Base-by-base conservation (phyloP, 2,797 vertebrate genomes). In the Sarcoramphus papa region DNA sequence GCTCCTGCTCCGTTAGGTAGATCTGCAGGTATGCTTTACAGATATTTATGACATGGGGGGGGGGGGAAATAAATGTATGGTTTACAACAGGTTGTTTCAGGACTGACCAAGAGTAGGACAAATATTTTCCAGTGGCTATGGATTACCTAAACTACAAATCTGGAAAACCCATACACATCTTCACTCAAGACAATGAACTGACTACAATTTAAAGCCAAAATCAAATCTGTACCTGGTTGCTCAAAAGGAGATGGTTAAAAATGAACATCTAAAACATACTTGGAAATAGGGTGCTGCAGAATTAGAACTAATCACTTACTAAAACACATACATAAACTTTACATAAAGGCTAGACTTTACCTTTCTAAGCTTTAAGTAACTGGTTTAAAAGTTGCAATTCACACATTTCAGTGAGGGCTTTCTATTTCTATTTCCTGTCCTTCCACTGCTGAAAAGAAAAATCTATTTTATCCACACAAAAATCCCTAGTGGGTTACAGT, bases 11-110 rank as follows among this genome's bases (percentile, higher is more conserved):
- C 89, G 68, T 93, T 90, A 74, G 47, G 68, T 17, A 94, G 57
- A 77, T 80, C 94, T 91, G 80, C 30, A 95, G 89, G 74, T 50
- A 63, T 41, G 64, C 97, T 98, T 97, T 70, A 93, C 35, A 67
- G 4, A 31, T 12, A 92, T 95, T 88, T 86, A 85, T 59, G 27
- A 90, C 28, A 88, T 0, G 2, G 4, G 12, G 6, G 5, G 23
- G 16, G 12, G 8, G 5, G 23, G 14, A 17, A 24, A 41, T 33
- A 80, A 47, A 73, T 10, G 40, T 17, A 53, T 16, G 1, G 64
- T 33, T 89, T 70, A 75, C 14, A 16, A 69, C 15, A 81, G 33
- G 33, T 53, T 84, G 21, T 64, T 82, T 94, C 56, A 82, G n/a
- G 65, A 56, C n/a, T 23, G 43, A 79, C 11, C 24, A 14, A 82